Evolutionary conservation across 2,888 invertebrate genomes (phyloP).

Genomic region (Pilophorus perplexus): DNA sequence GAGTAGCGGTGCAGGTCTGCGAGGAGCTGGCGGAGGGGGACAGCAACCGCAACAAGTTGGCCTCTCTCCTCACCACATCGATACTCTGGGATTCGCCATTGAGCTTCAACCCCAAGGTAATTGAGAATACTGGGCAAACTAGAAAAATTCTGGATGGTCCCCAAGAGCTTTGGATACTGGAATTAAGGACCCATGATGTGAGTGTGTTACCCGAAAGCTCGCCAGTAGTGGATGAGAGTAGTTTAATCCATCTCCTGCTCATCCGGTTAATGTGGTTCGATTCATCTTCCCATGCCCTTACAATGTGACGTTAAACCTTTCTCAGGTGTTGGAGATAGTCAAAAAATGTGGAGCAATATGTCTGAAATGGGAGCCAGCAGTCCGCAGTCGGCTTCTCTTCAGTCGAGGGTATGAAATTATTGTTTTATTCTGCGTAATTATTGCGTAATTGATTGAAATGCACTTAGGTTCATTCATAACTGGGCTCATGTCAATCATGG

Average conservation of each 20-base stretch:
- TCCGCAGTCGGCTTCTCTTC: constrained; percentile 54
- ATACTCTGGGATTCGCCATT: constrained; percentile 66
- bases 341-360: constrained; percentile 56
- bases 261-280: not conserved
- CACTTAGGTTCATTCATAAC: no score
- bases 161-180: no score
- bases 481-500: not conserved
- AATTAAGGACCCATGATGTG: no score
- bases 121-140: no score
- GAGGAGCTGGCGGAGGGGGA: constrained; percentile 53
- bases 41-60: constrained; percentile 53
- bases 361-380: constrained; percentile 57
- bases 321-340: constrained; percentile 56
- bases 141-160: no score
- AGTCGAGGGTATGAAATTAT: constrained; percentile 58
- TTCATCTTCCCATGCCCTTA: not conserved
- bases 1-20: constrained; percentile 53
- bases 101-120: constrained; percentile 57
- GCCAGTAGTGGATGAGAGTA: no score
- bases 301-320: no score
- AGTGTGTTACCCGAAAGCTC: no score
- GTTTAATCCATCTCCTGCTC: not conserved
- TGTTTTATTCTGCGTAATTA: not conserved
- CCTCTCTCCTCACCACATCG: constrained; percentile 56
- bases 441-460: not conserved